phyloP scores from a whole-genome alignment of 1,140 invertebrate species.

The Saccostrea echinata region DNA sequence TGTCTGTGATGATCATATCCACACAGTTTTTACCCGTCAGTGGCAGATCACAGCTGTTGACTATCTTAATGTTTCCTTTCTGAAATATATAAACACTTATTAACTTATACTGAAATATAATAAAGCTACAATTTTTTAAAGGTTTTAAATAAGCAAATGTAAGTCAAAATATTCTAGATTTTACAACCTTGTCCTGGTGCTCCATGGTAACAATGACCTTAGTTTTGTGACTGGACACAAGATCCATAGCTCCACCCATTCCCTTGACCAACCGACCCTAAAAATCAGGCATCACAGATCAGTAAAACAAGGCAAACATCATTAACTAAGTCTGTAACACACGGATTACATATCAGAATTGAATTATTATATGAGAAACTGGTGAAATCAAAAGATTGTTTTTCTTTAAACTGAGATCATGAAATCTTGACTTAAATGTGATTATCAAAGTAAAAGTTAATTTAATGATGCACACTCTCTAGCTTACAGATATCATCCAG shows the following conservation, averaged over 20 bases:
- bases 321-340: too few relatives aligned
- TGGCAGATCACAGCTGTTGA: conserved; percentile 93
- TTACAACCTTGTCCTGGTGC: conserved; percentile 89
- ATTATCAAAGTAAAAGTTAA: too few relatives aligned
- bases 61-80: conserved; percentile 94
- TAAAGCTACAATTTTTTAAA: neutral
- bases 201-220: conserved; percentile 99
- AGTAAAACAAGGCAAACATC: too few relatives aligned
- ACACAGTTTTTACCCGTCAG: conserved; percentile 96
- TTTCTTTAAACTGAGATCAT: too few relatives aligned
- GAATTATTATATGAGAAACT: too few relatives aligned
- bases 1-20: conserved; percentile 98
- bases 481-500: conserved; percentile 96
- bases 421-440: too few relatives aligned
- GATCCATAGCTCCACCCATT: conserved; percentile 99
- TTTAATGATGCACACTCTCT: too few relatives aligned
- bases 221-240: conserved; percentile 90
- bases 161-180: neutral
- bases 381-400: too few relatives aligned
- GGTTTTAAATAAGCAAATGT: neutral
- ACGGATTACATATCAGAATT: too few relatives aligned
- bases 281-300: neutral
- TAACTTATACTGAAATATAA: neutral
- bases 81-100: conserved; percentile 47
- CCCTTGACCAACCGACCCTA: conserved; percentile 98